A percentile compares a stretch with the other conserved stretches of the same genome.
These are phyloP conservation scores for Atlantisia rogersi DNA, from an alignment of 2,113 vertebrate species.

Conservation along the genomic window DNA sequence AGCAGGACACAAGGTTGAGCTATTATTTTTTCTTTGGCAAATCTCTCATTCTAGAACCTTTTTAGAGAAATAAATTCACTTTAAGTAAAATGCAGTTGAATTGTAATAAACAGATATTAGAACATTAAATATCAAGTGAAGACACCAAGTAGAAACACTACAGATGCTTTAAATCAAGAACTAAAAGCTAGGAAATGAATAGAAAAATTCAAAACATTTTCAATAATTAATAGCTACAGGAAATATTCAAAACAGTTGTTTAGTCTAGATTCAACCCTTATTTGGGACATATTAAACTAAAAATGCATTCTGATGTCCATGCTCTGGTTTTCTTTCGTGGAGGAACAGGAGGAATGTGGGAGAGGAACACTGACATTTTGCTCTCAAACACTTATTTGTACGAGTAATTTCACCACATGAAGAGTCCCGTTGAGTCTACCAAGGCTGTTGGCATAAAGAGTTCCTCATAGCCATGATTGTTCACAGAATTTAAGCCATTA, in stretches of 20 bases:
- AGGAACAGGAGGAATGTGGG: background rate
- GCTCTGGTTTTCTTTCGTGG: background rate
- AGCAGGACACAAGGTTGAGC: background rate
- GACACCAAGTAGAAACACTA: background rate
- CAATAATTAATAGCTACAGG: background rate
- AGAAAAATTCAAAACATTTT: slow-evolving; percentile 19
- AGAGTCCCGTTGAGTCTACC: background rate
- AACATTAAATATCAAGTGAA: background rate
- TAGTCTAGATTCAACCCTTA: slow-evolving; percentile 38
- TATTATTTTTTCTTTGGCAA: background rate
- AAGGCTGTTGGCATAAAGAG: background rate
- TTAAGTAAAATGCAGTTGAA: background rate
- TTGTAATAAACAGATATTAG: background rate
- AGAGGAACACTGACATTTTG: background rate
- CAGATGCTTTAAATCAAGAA: slow-evolving; percentile 20
- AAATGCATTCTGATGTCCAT: background rate
- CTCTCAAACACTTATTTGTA: background rate
- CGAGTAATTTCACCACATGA: background rate
- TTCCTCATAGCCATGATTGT: background rate
- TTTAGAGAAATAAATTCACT: background rate
- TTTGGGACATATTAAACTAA: background rate
- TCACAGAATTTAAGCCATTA: background rate
- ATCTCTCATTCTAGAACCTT: background rate
- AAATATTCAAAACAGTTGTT: slow-evolving; percentile 13
- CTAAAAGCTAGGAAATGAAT: background rate